These are phyloP conservation scores for Trematomus loennbergii DNA, from an alignment of 2,113 vertebrate species.

Conservation along the genomic window DNA sequence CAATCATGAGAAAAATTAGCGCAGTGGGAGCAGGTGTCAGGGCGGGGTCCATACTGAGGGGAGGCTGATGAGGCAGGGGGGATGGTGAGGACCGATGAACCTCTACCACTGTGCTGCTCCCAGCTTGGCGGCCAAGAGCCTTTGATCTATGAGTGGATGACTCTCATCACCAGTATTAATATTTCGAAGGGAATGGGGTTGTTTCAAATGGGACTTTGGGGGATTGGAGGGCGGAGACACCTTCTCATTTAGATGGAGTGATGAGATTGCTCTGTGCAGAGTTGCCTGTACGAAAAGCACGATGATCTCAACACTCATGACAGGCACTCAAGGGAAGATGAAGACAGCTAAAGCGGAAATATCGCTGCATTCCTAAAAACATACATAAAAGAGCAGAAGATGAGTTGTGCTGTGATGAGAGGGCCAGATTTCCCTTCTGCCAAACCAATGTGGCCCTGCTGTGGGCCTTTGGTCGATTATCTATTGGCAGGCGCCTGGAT, in stretches of 20 bases:
- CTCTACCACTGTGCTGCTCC: conserved; percentile 19
- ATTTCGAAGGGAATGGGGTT: conserved; percentile 37
- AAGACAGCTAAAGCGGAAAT: conserved; percentile 1
- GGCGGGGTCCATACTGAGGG: conserved; percentile 53
- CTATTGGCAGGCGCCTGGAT: conserved; percentile 72
- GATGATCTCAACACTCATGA: conserved; percentile 34
- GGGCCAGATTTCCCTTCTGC: conserved; percentile 49
- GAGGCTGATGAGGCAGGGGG: conserved; percentile 32
- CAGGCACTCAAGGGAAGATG: conserved; percentile 16
- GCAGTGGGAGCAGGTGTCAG: conserved; percentile 73
- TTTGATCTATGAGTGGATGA: conserved; percentile 63
- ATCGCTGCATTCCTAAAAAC: conserved; percentile 42
- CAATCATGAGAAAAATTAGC: conserved; percentile 62
- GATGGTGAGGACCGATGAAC: conserved; percentile 26
- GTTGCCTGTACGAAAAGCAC: conserved; percentile 23
- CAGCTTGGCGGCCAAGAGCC: conserved; percentile 36
- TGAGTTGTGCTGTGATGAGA: conserved; percentile 44
- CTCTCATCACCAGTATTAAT: conserved; percentile 49
- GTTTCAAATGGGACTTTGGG: conserved; percentile 37
- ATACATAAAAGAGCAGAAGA: conserved; percentile 46
- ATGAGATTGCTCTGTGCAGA: conserved; percentile 17
- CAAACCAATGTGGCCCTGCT: conserved; percentile 77
- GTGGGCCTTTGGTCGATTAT: conserved; percentile 77
- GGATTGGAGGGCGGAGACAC: conserved; percentile 31
- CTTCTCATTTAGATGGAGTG: conserved; percentile 27